Conservation (phyloP, 1,140 invertebrate genomes). For the Proctacanthus coquilletti region DNA sequence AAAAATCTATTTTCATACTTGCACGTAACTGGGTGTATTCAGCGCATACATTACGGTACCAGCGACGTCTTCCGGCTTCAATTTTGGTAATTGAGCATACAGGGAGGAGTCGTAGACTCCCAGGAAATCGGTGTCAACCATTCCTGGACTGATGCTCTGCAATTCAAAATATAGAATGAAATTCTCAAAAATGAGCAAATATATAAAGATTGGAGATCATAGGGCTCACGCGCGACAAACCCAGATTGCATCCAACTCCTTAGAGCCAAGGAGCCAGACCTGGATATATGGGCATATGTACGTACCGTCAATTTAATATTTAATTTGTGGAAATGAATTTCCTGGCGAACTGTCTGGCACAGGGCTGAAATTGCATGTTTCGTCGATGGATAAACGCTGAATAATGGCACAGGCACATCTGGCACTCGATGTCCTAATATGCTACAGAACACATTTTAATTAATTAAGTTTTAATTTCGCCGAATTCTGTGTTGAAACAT, state of each 20-base stretch:
- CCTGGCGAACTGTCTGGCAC: constrained; percentile 39
- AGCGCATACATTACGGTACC: constrained; percentile 34
- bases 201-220: too few relatives aligned
- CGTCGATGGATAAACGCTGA: constrained; percentile 38
- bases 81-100: constrained; percentile 26
- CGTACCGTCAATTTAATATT: constrained; percentile 37
- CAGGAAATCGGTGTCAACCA: constrained; percentile 39
- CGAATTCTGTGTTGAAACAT: too few relatives aligned
- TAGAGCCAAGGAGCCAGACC: not conserved
- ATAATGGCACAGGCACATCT: constrained; percentile 31
- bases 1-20: constrained; percentile 14
- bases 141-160: constrained; percentile 41
- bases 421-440: constrained; percentile 34
- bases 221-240: too few relatives aligned
- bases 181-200: not conserved
- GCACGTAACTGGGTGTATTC: constrained; percentile 33
- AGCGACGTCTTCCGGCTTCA: constrained; percentile 34
- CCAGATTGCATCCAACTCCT: too few relatives aligned
- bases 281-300: constrained; percentile 4
- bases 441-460: too few relatives aligned
- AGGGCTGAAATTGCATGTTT: constrained; percentile 41
- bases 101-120: constrained; percentile 25
- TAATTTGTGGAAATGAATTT: constrained; percentile 34
- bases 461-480: too few relatives aligned
- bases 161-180: constrained; percentile 17